A percentile compares a stretch with the other conserved stretches of the same genome.
Evolutionary conservation across 2,888 invertebrate genomes (phyloP).

Genomic region (Euplexia lucipara): DNA sequence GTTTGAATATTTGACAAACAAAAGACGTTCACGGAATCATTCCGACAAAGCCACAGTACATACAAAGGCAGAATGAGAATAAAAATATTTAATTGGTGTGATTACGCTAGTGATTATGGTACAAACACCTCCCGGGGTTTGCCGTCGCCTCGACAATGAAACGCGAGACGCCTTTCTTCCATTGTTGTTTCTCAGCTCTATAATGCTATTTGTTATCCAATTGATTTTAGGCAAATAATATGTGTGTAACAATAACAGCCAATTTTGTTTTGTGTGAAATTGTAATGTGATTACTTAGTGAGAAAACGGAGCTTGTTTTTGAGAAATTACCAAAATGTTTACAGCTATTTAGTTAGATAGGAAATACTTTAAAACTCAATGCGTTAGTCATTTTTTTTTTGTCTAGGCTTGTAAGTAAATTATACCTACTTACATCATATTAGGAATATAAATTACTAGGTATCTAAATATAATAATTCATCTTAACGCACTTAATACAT

Average conservation of each 20-base stretch:
- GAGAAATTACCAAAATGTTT: background rate
- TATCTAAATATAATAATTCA: slow-evolving; percentile 41
- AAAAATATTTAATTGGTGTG: slow-evolving; percentile 89
- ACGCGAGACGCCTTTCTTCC: slow-evolving; percentile 59
- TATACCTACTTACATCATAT: background rate
- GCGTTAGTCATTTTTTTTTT: background rate
- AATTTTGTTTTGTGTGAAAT: slow-evolving; percentile 22
- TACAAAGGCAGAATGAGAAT: slow-evolving; percentile 84
- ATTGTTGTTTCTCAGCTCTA: slow-evolving; percentile 57
- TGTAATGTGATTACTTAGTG: background rate
- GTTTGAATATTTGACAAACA: slow-evolving; percentile 71
- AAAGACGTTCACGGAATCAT: slow-evolving; percentile 79
- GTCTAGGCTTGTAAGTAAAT: background rate
- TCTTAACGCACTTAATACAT: slow-evolving; percentile 6
- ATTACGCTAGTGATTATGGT: slow-evolving; percentile 83
- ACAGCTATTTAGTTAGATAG: background rate
- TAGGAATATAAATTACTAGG: background rate
- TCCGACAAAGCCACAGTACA: slow-evolving; percentile 81
- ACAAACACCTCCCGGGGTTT: slow-evolving; percentile 86
- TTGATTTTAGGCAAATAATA: slow-evolving; percentile 62
- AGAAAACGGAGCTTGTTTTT: background rate
- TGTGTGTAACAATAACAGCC: slow-evolving; percentile 24
- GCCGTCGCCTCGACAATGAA: slow-evolving; percentile 64
- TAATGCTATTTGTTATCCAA: slow-evolving; percentile 63
- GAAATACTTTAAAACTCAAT: background rate